Percentiles rank a stretch among this genome's conserved stretches.
These are phyloP conservation scores for Suncus etruscus DNA, from an alignment of 2,113 vertebrate species.

Conservation along the genomic window DNA sequence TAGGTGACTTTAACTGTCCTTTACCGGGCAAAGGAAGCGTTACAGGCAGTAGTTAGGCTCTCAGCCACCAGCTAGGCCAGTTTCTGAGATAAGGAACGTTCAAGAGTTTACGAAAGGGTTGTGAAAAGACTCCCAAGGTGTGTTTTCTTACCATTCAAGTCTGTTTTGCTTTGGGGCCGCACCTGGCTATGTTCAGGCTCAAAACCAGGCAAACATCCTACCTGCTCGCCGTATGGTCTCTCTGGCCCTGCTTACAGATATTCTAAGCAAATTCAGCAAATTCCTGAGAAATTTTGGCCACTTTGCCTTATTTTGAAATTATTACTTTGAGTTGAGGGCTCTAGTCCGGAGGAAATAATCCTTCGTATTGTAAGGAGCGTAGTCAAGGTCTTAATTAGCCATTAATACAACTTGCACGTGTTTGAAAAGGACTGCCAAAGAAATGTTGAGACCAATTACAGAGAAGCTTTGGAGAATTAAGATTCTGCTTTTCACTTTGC, in stretches of 20 bases:
- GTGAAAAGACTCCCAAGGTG: neutral
- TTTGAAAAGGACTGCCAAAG: neutral
- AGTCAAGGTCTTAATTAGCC: neutral
- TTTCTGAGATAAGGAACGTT: neutral
- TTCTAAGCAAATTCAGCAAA: neutral
- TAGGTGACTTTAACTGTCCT: too few species aligned
- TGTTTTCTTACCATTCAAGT: neutral
- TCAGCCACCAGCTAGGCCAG: neutral
- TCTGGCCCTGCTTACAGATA: too few species aligned
- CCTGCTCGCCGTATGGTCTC: too few species aligned
- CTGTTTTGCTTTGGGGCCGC: too few species aligned
- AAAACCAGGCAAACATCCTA: too few species aligned
- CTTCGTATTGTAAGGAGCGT: neutral
- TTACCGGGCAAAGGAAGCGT: too few species aligned
- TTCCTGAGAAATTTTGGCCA: neutral
- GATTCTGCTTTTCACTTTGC: neutral
- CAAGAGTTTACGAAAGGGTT: neutral
- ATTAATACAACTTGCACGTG: neutral
- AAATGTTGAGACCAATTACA: neutral
- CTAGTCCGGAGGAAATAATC: neutral
- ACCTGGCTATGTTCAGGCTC: too few species aligned
- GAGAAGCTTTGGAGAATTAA: neutral
- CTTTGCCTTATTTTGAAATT: too few species aligned
- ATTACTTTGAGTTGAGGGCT: neutral
- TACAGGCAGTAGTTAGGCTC: too few species aligned